Evolutionary conservation across 2,797 vertebrate species (phyloP).

Genomic region (Myiotriccus ornatus): DNA sequence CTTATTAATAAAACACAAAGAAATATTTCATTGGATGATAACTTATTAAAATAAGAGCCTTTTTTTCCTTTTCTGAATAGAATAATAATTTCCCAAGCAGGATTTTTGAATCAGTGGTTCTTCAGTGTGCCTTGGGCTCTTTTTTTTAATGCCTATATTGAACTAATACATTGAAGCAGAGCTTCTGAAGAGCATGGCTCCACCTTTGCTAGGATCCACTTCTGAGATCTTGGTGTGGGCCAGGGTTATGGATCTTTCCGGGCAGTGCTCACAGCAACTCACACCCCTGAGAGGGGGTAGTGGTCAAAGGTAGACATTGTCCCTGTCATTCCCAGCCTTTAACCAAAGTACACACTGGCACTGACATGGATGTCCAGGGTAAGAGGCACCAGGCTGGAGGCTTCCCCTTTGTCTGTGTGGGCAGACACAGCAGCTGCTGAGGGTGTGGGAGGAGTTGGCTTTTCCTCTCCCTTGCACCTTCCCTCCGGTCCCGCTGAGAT

Average conservation of each 20-base stretch:
- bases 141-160: neutral
- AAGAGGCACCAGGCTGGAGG: neutral
- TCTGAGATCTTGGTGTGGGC: neutral
- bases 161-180: neutral
- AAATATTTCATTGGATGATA: neutral
- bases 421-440: neutral
- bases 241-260: neutral
- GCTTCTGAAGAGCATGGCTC: fast-evolving
- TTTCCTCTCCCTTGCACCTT: neutral
- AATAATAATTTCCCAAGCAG: neutral
- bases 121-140: neutral
- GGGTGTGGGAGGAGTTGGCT: neutral
- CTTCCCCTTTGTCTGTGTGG: neutral
- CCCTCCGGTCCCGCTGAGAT: neutral
- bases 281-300: neutral
- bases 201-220: neutral
- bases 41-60: neutral
- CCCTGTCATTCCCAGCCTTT: neutral
- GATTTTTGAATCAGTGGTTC: neutral
- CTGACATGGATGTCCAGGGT: neutral
- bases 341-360: fast-evolving
- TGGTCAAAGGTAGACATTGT: neutral
- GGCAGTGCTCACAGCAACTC: fast-evolving
- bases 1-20: neutral
- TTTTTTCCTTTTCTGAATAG: neutral